Base-by-base conservation (phyloP, 2,797 vertebrate genomes). In the Eulemur albifrons region DNA sequence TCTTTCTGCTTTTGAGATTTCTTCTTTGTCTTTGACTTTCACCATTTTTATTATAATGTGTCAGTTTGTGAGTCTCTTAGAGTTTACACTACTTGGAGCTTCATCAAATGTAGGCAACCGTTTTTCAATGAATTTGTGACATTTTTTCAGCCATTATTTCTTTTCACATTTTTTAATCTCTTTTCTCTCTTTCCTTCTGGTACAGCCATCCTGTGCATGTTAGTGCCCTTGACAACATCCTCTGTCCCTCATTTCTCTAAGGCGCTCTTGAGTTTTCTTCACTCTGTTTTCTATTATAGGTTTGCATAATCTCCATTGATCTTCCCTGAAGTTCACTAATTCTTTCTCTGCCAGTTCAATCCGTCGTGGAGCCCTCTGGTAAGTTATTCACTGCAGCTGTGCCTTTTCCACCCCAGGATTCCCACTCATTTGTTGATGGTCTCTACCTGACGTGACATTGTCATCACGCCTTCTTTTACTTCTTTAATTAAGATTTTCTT, bases 171-270 rank as follows among this genome's bases (percentile, higher is more conserved):
- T 54, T 77, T 25, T 17, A 20, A 50, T 76, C 12, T n/a, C 45
- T 50, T 52, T 9, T 12, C 32, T 15, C 23, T n/a, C 40, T 13
- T 6, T 30, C n/a, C 73, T n/a, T 15, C 17, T 13, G 2, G 43
- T 4, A 1, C 30, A 12, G 9, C 11, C 15, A 2, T 21, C 1
- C 2, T 2, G 27, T 20, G 8, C 3, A 5, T 21, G 5, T 4
- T 6, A 13, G 81, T 5, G 23, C 5, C 2, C 43, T 23, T 3
- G 4, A 3, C 4, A 1, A 17, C 0, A 18, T 1, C 32, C 67
- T 23, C 38, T 11, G 13, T 15, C 32, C 11, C 43, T 45, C 21
- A 4, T 3, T 52, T 17, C 75, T 38, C 45, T 2, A 3, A 20
- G 45, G 13, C 4, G 11, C 6, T 9, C 38, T 25, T 65, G 2